Percentiles rank a stretch among this genome's conserved stretches.
These are phyloP conservation scores for Acropternis orthonyx DNA, from an alignment of 2,797 vertebrate species.

Conservation along the genomic window DNA sequence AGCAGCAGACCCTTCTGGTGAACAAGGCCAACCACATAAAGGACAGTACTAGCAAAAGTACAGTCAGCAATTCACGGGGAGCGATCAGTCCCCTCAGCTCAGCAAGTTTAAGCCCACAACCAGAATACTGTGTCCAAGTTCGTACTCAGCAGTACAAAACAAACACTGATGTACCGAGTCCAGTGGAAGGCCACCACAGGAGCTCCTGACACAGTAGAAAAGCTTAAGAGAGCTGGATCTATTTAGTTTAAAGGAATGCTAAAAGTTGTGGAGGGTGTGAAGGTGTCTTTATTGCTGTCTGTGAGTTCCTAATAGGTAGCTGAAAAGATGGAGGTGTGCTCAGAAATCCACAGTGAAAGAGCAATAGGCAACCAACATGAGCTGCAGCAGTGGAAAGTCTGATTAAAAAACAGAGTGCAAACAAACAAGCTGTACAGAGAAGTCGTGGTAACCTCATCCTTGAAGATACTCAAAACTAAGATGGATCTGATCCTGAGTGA, in stretches of 20 bases:
- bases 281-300: neutral
- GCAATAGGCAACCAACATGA: neutral
- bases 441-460: neutral
- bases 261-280: neutral
- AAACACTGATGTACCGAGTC: neutral
- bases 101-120: neutral
- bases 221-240: neutral
- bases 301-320: neutral
- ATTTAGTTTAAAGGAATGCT: neutral
- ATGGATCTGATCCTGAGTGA: neutral
- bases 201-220: neutral
- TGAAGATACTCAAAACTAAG: neutral
- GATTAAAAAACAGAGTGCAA: neutral
- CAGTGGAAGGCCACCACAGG: neutral
- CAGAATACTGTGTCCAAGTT: neutral
- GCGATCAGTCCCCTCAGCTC: neutral
- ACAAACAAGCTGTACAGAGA: neutral
- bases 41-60: fast-evolving
- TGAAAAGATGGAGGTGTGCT: neutral
- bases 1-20: neutral
- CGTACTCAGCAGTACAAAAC: neutral
- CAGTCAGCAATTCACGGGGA: neutral
- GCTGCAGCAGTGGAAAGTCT: neutral
- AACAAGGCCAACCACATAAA: neutral
- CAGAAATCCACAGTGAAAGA: neutral